Evolutionary conservation across 2,113 vertebrate genomes (phyloP).

Genomic region (Entelurus aequoreus): DNA sequence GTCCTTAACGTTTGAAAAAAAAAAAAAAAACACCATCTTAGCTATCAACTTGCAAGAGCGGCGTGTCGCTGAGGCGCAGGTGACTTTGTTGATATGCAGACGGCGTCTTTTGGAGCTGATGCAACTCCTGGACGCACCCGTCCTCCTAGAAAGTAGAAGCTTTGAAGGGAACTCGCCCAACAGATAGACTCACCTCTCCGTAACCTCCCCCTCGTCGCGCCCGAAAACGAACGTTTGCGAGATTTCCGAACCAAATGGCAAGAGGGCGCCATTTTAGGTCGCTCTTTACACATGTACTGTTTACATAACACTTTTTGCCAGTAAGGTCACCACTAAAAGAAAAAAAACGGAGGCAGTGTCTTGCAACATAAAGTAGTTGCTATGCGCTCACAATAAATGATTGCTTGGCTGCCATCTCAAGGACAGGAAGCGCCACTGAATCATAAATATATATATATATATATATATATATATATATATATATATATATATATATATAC

Average conservation of each 20-base stretch:
- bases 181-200: slow-evolving; percentile 33
- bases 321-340: background rate
- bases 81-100: slow-evolving; percentile 28
- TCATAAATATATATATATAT: background rate
- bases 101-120: slow-evolving; percentile 10
- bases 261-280: background rate
- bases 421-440: background rate
- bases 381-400: background rate
- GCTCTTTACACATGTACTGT: background rate
- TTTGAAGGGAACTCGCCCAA: slow-evolving; percentile 21
- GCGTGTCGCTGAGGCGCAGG: slow-evolving; percentile 2
- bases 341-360: background rate
- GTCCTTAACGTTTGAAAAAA: background rate
- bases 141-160: slow-evolving; percentile 24
- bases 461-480: background rate
- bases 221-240: too few relatives aligned
- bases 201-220: slow-evolving; percentile 19
- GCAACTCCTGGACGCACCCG: slow-evolving; percentile 17
- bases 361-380: slow-evolving; percentile 4
- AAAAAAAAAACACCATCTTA: background rate
- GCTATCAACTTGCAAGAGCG: background rate
- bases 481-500: too few relatives aligned
- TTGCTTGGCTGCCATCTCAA: background rate
- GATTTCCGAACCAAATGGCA: too few relatives aligned
- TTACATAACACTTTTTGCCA: slow-evolving; percentile 1